Evolutionary conservation across 2,888 invertebrate species (phyloP).

Genomic region (Listrodromus nycthemerus): DNA sequence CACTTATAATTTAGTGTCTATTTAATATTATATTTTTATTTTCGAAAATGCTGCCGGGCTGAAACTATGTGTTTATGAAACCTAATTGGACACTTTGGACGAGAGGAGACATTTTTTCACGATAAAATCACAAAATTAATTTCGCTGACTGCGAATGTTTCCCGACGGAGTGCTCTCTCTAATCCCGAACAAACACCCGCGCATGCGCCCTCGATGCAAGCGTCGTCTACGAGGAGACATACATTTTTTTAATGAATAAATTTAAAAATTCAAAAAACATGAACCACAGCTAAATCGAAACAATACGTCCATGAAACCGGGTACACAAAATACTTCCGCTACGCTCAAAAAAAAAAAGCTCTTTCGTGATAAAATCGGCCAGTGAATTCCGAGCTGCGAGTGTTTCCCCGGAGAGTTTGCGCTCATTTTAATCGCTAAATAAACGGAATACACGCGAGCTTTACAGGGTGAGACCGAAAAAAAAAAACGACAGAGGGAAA

Average conservation of each 20-base stretch:
- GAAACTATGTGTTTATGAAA: slow-evolving; percentile 2
- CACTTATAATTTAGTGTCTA: no score
- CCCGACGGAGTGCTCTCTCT: not conserved
- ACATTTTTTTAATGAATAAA: not conserved
- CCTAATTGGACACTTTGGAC: not conserved
- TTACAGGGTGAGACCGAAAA: not conserved
- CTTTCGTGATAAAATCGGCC: not conserved
- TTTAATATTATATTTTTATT: no score
- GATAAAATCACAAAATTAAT: slow-evolving; percentile 11
- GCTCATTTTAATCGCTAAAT: slow-evolving; percentile 19
- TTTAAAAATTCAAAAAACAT: not conserved
- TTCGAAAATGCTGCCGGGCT: not conserved
- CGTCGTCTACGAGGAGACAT: not conserved
- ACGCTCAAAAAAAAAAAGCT: not conserved
- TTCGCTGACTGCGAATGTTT: slow-evolving; percentile 4
- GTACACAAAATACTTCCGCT: not conserved
- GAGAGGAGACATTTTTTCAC: not conserved
- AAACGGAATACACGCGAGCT: not conserved
- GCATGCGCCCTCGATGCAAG: not conserved
- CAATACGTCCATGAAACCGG: not conserved
- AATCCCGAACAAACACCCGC: not conserved
- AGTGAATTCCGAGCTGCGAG: slow-evolving; percentile 11
- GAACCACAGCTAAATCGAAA: not conserved
- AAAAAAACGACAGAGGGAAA: not conserved
- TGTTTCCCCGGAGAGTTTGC: not conserved